Conservation (phyloP, 1,140 invertebrate species). For the Neuroterus valhalla region DNA sequence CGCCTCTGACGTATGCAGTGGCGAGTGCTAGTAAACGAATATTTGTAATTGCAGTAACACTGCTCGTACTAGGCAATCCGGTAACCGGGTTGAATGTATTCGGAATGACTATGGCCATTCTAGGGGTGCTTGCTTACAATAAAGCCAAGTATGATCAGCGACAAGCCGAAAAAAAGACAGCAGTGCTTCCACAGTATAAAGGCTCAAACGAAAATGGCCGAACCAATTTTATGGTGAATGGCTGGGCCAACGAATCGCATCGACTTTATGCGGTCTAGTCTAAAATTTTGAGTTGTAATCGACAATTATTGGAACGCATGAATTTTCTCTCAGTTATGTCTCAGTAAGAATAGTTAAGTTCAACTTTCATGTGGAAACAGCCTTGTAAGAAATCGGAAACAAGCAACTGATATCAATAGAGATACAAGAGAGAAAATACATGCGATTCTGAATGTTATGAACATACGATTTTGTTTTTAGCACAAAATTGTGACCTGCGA, state of each 20-base stretch:
- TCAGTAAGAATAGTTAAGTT: conserved; percentile 20
- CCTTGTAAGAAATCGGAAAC: no score
- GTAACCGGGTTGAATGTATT: conserved; percentile 91
- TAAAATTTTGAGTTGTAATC: conserved; percentile 42
- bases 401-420: no score
- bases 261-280: conserved; percentile 61
- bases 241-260: conserved; percentile 55
- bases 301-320: conserved; percentile 31
- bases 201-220: conserved; percentile 61
- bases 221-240: conserved; percentile 59
- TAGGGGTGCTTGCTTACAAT: conserved; percentile 94
- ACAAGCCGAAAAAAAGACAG: conserved; percentile 74
- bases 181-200: conserved; percentile 75
- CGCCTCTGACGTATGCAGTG: conserved; percentile 95
- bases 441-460: not conserved
- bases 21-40: conserved; percentile 97
- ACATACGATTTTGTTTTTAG: not conserved
- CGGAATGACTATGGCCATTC: conserved; percentile 93
- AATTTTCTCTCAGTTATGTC: conserved; percentile 35
- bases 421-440: not conserved
- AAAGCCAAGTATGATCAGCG: conserved; percentile 86
- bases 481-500: conserved; percentile 18
- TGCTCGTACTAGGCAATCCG: conserved; percentile 93
- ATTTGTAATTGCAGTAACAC: conserved; percentile 91
- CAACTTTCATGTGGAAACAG: conserved; percentile 20